These are phyloP conservation scores for Microplitis deprimator DNA, from an alignment of 2,888 invertebrate genomes.

Conservation along the genomic window DNA sequence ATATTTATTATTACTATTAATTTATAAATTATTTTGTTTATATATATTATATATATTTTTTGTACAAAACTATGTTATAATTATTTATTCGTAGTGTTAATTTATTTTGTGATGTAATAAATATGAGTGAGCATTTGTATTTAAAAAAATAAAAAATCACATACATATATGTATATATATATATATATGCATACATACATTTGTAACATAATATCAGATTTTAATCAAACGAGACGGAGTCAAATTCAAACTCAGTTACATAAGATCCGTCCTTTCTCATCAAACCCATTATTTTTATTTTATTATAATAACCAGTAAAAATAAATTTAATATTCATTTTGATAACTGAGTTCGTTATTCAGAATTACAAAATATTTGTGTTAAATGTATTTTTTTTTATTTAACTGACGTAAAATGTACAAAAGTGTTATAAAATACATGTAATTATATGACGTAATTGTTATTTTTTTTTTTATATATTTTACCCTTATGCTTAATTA, in stretches of 20 bases:
- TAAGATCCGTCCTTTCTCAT: conserved; percentile 1
- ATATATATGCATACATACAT: neutral
- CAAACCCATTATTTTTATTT: neutral
- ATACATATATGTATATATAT: neutral
- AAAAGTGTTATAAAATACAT: neutral
- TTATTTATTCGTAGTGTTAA: neutral
- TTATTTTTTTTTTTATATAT: neutral
- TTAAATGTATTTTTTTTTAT: neutral
- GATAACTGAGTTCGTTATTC: neutral
- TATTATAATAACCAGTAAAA: neutral
- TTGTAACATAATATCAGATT: neutral
- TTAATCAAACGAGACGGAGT: conserved; percentile 1
- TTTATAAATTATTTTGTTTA: neutral
- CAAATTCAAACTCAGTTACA: neutral
- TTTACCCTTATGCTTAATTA: neutral
- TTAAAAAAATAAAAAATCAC: neutral
- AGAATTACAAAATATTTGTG: neutral
- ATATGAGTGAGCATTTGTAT: neutral
- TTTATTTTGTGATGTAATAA: neutral
- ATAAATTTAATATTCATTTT: neutral
- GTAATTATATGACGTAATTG: neutral
- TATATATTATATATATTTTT: neutral
- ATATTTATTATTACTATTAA: neutral
- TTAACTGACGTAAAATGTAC: neutral
- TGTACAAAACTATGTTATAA: neutral